Evolutionary conservation across 2,888 invertebrate species (phyloP), one percentile per base, ranked within the genome.

Genomic region (Drosophila anomalata): DNA sequence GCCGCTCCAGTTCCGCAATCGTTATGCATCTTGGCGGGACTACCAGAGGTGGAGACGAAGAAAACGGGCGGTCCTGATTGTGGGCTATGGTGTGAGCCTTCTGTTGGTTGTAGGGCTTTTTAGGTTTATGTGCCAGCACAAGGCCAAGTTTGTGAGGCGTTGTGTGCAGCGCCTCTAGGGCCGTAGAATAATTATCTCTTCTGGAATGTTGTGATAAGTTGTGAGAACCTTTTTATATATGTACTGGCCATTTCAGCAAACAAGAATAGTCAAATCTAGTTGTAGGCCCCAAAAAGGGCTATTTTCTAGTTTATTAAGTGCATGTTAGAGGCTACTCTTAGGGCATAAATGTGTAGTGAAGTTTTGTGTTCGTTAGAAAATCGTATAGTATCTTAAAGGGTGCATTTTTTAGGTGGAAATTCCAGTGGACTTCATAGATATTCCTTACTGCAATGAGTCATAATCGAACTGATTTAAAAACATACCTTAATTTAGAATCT

Each of bases 1-100:
- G 63, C 94, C 95, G 0, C 90, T 93, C 29, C 94, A 95, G 73
- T 95, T 94, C 80, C 93, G 95, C 24, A 96, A 96, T 90, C 93
- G 95, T 31, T 96, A 95, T 87, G 75, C 77, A 0, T 88, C 89
- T 51, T 89, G 89, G 82, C 74, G 66, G 3, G 92, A 92, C 52
- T 92, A 91, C 62, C 79, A 90, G 39, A 81, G 89, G 29, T 92
- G 92, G 92, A 86, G 88, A 4, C 84, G 87, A 42, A 87, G 90
- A 5, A 90, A 90, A 51, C 78, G 83, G 20, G 80, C 90, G 2
- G 88, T 89, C 2, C 74, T 91, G 1, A 78, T 89, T n/a, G 75
- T 91, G 11, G 90, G 90, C 48, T 92, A 92, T 60, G 77, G 89
- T 3, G 85, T 90, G 2, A 90, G 88, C 56, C 62, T 87, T n/a